These are phyloP conservation scores for Oasisia sp. DNA, from an alignment of 2,888 invertebrate species.

Conservation along the genomic window DNA sequence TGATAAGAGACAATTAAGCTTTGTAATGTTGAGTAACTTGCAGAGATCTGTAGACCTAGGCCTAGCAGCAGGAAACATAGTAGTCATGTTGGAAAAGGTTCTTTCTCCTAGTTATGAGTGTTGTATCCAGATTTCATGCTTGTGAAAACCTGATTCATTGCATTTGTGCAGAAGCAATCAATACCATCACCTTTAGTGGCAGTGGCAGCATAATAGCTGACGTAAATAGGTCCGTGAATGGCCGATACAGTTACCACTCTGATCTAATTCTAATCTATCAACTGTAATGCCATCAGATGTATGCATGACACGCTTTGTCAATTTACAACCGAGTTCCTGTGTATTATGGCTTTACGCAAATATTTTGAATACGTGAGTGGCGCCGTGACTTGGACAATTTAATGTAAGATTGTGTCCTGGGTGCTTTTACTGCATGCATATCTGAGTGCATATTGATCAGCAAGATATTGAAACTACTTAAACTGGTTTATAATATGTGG, in stretches of 20 bases:
- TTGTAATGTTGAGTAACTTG: not conserved
- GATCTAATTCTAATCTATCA: conserved; percentile 6
- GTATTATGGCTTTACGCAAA: not conserved
- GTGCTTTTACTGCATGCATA: not conserved
- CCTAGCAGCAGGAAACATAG: not conserved
- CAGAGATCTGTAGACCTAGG: too few species aligned
- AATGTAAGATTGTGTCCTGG: not conserved
- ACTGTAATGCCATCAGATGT: not conserved
- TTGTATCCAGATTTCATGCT: not conserved
- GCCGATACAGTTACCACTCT: not conserved
- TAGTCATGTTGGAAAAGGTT: not conserved
- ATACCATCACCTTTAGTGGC: not conserved
- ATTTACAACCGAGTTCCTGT: not conserved
- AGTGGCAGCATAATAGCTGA: not conserved
- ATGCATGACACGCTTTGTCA: not conserved
- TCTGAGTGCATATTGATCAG: not conserved
- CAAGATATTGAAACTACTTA: too few species aligned
- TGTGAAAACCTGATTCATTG: not conserved
- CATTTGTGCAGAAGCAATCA: not conserved
- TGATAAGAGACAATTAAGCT: not conserved
- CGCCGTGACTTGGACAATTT: not conserved
- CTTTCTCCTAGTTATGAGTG: not conserved
- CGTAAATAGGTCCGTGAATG: not conserved
- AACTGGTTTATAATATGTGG: not conserved
- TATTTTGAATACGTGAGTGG: not conserved